Evolutionary conservation across 2,888 invertebrate species (phyloP).

Genomic region (Eulithis prunata): DNA sequence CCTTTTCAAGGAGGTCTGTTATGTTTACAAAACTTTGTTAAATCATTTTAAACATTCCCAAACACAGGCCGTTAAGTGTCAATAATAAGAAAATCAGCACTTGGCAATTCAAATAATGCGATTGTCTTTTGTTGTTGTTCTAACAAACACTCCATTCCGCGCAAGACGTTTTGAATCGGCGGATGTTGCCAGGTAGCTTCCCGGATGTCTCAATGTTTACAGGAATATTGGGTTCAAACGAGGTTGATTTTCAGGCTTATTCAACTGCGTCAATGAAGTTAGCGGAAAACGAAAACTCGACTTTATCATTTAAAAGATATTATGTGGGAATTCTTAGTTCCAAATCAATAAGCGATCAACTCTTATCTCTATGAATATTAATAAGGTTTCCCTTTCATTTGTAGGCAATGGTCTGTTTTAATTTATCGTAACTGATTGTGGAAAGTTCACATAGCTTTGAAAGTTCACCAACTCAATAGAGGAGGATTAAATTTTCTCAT

Average conservation of each 20-base stretch:
- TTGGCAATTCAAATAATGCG: conserved; percentile 27
- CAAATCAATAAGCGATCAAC: conserved; percentile 6
- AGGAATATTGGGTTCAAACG: conserved; percentile 52
- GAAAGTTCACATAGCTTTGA: conserved; percentile 23
- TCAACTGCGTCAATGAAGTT: conserved; percentile 38
- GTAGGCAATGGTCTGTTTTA: conserved; percentile 22
- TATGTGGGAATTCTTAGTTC: too few relatives aligned
- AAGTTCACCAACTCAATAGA: neutral
- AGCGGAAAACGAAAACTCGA: conserved; percentile 24
- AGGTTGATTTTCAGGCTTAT: conserved; percentile 62
- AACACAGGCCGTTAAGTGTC: neutral
- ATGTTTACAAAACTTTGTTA: neutral
- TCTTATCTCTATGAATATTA: conserved; percentile 26
- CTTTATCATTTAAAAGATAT: too few relatives aligned
- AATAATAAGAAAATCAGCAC: conserved; percentile 10
- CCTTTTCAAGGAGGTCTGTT: too few relatives aligned
- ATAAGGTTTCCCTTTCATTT: conserved; percentile 33
- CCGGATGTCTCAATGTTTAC: conserved; percentile 46
- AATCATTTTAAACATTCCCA: neutral
- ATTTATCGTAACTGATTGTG: conserved; percentile 23
- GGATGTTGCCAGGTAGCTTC: conserved; percentile 54
- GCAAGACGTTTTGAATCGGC: conserved; percentile 45
- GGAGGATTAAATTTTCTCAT: too few relatives aligned
- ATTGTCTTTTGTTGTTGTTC: conserved; percentile 28
- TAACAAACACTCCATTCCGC: conserved; percentile 35